Evolutionary conservation across 2,113 vertebrate species (phyloP), one percentile per base, ranked within the genome.

Genomic region (Hiodon tergisus): DNA sequence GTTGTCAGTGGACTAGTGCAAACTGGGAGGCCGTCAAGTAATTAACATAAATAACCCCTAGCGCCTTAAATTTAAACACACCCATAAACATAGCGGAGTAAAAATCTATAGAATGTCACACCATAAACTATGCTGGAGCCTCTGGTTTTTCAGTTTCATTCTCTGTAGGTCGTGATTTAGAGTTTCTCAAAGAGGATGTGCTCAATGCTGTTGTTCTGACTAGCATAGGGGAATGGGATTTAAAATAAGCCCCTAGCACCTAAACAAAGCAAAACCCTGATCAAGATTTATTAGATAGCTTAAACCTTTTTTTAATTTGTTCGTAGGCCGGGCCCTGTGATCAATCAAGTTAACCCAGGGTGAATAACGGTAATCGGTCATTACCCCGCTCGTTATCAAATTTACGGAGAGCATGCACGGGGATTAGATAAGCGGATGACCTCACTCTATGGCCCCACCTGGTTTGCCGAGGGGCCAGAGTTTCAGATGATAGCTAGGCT

Each of bases 81-180:
- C 78, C 82, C 80, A 72, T 90, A 88, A 88, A 90, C 83, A 84
- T 77, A 63, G 80, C 81, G 82, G 82, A 83, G 82, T 73, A 80
- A 79, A 82, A 87, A 88, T 86, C 85, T 83, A 84, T 81, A 73
- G 81, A 84, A 65, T 55, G 67, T 76, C 51, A 63, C 50, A 16
- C 31, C 14, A 65, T 16, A 76, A 54, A 66, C 11, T 55, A 10
- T 2, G 46, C 13, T 31, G 17, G 54, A 55, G 55, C 10, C 1
- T 10, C 2, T 3, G 9, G 58, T 4, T 31, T 31, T 31, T 31
- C 31, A 66, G 3, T 10, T 48, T 46, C 46, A 3, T 63, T 46
- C 11, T 58, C 11, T 10, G 17, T 53, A 4, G 47, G 16, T 54
- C 31, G 31, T 31, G 31, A 31, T 31, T 31, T 31, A 31, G 31